A percentile compares a stretch with the other conserved stretches of the same genome.
These are phyloP conservation scores for Idris sp. DNA, from an alignment of 1,140 invertebrate genomes.

Conservation along the genomic window DNA sequence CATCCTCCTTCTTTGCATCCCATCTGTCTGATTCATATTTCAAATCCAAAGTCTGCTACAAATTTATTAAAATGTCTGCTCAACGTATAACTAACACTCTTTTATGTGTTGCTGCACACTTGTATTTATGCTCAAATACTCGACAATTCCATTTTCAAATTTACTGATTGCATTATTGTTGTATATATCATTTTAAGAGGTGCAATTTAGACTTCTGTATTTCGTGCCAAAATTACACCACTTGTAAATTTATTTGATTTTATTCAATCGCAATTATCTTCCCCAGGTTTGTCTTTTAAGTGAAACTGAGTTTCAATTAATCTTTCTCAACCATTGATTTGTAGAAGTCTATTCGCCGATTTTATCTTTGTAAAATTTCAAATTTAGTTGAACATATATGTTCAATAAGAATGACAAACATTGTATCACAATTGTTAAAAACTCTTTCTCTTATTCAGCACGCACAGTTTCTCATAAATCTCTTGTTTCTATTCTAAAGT, in stretches of 20 bases:
- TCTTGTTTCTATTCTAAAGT: conserved; percentile 23
- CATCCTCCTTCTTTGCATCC: conserved; percentile 52
- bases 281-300: too few relatives aligned
- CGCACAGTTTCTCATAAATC: conserved; percentile 16
- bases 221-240: too few relatives aligned
- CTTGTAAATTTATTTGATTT: too few relatives aligned
- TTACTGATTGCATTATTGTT: conserved; percentile 20
- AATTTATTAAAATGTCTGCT: conserved; percentile 54
- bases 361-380: too few relatives aligned
- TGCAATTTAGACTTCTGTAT: not conserved
- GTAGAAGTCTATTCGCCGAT: too few relatives aligned
- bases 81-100: conserved; percentile 47
- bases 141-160: not conserved
- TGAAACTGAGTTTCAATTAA: too few relatives aligned
- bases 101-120: conserved; percentile 24
- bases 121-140: conserved; percentile 24
- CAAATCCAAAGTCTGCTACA: conserved; percentile 49
- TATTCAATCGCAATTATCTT: too few relatives aligned
- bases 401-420: too few relatives aligned
- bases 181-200: conserved; percentile 2
- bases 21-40: conserved; percentile 54
- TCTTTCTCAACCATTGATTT: too few relatives aligned
- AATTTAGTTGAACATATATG: too few relatives aligned
- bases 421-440: conserved; percentile 31
- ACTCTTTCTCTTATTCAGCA: conserved; percentile 14